Percentiles rank a stretch among this genome's conserved stretches.
phyloP scores from a whole-genome alignment of 2,113 vertebrate genomes.

The Poicephalus gulielmi region DNA sequence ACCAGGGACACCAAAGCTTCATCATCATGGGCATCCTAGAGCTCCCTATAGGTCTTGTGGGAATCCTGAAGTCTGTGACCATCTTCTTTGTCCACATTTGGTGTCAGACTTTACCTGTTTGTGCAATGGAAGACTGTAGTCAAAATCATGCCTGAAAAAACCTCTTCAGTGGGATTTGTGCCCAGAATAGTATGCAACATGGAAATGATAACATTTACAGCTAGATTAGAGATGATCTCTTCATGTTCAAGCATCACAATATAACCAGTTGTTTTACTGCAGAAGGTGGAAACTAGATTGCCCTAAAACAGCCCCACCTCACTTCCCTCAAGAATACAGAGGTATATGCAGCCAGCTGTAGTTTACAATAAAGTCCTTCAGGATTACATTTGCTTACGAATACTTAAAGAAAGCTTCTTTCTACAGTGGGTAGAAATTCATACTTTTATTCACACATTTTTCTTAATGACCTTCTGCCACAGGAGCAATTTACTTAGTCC shows the following conservation, averaged over 20 bases:
- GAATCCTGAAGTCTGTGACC: neutral
- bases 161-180: neutral
- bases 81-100: neutral
- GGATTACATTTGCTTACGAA: slow-evolving; percentile 30
- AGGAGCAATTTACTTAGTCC: slow-evolving; percentile 69
- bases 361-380: slow-evolving; percentile 42
- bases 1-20: neutral
- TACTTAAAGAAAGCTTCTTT: slow-evolving; percentile 21
- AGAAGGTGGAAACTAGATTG: neutral
- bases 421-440: neutral
- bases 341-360: neutral
- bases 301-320: neutral
- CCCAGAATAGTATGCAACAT: neutral
- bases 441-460: slow-evolving; percentile 58
- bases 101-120: neutral
- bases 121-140: neutral
- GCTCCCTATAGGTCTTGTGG: neutral
- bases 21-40: neutral
- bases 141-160: neutral
- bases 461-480: slow-evolving; percentile 62
- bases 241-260: neutral
- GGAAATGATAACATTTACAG: neutral
- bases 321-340: neutral
- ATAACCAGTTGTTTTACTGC: neutral
- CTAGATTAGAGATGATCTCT: neutral